Base-by-base conservation (phyloP, 1,140 invertebrate genomes). In the Theocolax elegans region DNA sequence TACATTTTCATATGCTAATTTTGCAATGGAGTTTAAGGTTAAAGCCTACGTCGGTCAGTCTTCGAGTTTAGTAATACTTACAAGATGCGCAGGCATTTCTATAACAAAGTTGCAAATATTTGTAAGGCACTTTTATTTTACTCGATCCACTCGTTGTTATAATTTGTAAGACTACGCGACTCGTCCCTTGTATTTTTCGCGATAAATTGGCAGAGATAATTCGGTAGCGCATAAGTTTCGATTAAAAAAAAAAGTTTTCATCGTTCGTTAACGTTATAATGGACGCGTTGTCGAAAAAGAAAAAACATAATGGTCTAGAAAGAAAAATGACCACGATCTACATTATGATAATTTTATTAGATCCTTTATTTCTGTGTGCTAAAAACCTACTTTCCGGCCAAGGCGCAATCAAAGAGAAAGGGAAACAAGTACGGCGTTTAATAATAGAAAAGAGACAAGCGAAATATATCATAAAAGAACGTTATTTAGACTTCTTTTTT, bases 331-430 rank as follows among this genome's bases (percentile, higher is more conserved):
- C 46, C 27, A 25, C 27, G 29, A 59, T 68, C 31, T 17, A 40
- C 31, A 60, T 60, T 68, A 68, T 59, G 54, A 67, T 68, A 68
- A 68, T 68, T 59, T 68, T 68, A 60, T 59, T 68, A 29, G 65
- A 67, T 49, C 23, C 58, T 67, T 68, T 53, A 68, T 68, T 68
- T 60, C 15, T 29, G 8, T 29, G 54, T n/a, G 40, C 56, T 68
- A 46, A 40, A 68, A 68, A 60, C 56, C 66, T 68, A 68, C 17
- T 68, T 68, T 68, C 31, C 23, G 31, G 44, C 31, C 23, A 54
- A 65, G 49, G n/a, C 54, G 46, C 25, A 49, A 49, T 67, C 44
- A 49, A 58, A 40, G 54, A 51, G 66, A 68, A 68, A 68, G 56
- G 56, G 44, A 68, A 60, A 67, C 49, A 67, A 67, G 51, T 29